phyloP scores from a whole-genome alignment of 1,140 invertebrate species.

The Caligus rogercresseyi region DNA sequence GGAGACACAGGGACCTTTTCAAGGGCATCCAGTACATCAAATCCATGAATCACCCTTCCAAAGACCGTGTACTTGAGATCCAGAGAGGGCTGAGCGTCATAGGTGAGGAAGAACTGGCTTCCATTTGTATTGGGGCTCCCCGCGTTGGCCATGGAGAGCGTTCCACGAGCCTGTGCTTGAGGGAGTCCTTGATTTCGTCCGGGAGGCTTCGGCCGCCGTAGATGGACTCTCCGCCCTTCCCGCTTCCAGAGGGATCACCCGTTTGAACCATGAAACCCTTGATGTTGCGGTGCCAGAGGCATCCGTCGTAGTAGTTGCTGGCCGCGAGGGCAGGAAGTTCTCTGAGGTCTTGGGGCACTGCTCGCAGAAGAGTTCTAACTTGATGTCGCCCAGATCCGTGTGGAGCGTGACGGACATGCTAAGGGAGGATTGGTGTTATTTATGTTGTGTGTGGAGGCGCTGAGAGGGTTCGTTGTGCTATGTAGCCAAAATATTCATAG shows the following conservation, averaged over 20 bases:
- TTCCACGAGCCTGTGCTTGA: slow-evolving; percentile 82
- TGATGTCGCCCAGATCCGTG: slow-evolving; percentile 92
- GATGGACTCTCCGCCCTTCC: slow-evolving; percentile 76
- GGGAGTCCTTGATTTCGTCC: slow-evolving; percentile 82
- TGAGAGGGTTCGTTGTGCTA: no score
- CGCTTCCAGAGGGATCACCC: slow-evolving; percentile 82
- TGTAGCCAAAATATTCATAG: no score
- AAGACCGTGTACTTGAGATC: slow-evolving; percentile 23
- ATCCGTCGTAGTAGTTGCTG: slow-evolving; percentile 84
- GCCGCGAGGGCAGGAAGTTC: slow-evolving; percentile 93
- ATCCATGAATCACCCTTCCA: slow-evolving; percentile 87
- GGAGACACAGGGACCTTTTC: slow-evolving; percentile 87
- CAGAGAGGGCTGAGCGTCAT: slow-evolving; percentile 56
- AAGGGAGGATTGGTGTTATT: no score
- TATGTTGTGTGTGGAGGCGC: no score
- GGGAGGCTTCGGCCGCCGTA: slow-evolving; percentile 45
- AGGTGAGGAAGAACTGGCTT: slow-evolving; percentile 95
- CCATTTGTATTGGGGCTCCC: slow-evolving; percentile 88
- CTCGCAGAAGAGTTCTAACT: slow-evolving; percentile 91
- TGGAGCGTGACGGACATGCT: slow-evolving; percentile 61
- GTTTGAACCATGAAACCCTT: slow-evolving; percentile 92
- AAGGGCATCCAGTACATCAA: slow-evolving; percentile 82
- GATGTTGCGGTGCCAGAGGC: slow-evolving; percentile 87
- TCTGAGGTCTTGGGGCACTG: slow-evolving; percentile 84
- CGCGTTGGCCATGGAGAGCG: slow-evolving; percentile 95